Evolutionary conservation across 2,888 invertebrate genomes (phyloP).

Genomic region (Stegana nigrithorax): DNA sequence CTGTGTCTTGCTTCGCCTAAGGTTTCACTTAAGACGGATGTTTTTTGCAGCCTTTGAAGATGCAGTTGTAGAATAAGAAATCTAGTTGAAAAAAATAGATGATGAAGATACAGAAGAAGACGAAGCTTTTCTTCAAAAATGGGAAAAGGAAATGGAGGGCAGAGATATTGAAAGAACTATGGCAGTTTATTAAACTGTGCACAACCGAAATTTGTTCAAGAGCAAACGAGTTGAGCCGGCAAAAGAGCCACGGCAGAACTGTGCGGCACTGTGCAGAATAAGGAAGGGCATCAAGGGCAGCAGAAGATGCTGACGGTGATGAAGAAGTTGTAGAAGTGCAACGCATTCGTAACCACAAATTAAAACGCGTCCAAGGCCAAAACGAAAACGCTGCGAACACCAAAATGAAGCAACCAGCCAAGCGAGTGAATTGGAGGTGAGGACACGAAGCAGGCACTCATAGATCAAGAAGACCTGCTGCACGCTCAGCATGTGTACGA

Average conservation of each 20-base stretch:
- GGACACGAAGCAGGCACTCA: background rate
- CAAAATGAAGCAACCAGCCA: background rate
- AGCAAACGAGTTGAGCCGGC: too few species aligned
- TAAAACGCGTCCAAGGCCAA: slow-evolving; percentile 9
- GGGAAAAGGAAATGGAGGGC: background rate
- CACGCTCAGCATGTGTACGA: background rate
- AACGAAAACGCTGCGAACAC: background rate
- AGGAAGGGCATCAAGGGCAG: too few species aligned
- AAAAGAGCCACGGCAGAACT: background rate
- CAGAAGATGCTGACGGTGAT: background rate
- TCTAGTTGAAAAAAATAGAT: background rate
- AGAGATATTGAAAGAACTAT: too few species aligned
- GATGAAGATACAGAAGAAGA: too few species aligned
- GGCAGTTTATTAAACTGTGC: background rate
- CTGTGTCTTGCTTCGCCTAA: too few species aligned
- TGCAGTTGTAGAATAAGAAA: background rate
- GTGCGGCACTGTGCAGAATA: background rate
- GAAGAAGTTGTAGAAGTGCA: slow-evolving; percentile 4
- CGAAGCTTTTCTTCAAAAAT: too few species aligned
- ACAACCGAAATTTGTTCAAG: background rate
- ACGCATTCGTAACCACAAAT: slow-evolving; percentile 12
- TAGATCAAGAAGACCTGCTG: too few species aligned
- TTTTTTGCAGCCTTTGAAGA: background rate
- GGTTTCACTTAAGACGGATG: too few species aligned
- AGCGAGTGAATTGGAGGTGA: background rate